Evolutionary conservation across 2,888 invertebrate genomes (phyloP), one percentile per base, ranked within the genome.

Genomic region (Aphelenchoides bicaudatus): DNA sequence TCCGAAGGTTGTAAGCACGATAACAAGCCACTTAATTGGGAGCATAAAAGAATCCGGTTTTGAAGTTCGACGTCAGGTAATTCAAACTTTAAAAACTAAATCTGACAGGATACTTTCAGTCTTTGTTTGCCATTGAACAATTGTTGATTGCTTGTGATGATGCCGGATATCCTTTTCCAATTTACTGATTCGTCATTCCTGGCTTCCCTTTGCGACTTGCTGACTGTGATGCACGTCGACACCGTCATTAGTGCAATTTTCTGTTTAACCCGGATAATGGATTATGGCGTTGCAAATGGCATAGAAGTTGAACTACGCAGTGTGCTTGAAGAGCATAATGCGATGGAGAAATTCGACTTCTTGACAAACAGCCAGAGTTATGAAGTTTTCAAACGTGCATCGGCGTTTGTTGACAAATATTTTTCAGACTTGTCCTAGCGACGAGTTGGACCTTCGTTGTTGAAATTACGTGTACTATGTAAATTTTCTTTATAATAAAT

Each of bases 131-230:
- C n/a, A n/a, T n/a, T n/a, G 23, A 43, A 10, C 43, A 8, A 43
- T 43, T 19, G 43, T 43, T 43, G 34, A n/a, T 39, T 51, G 10
- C 37, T 51, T 8, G 21, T 10, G 31, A 39, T 19, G 13, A 16
- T 51, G 13, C 13, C 37, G 31, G 52, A 51, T 25, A 16, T 48
- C 25, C 37, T 51, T 19, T 34, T 30, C 43, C 23, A 10, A 21
- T 10, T 10, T 6, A 43, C 23, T 43, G 8, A 8, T 10, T 19
- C 10, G 43, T 19, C 6, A 6, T 6, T 8, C 43, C 13, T 29
- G 13, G 25, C 16, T n/a, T 31, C 47, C 23, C 13, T 51, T 6
- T 51, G 52, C 37, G 52, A 51, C 25, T 29, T 51, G 8, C 38
- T 51, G 25, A 51, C 52, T 8, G 38, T 51, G 13, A 31, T 16